Base-by-base conservation (phyloP, 2,797 vertebrate genomes). In the Galagoides demidoff region DNA sequence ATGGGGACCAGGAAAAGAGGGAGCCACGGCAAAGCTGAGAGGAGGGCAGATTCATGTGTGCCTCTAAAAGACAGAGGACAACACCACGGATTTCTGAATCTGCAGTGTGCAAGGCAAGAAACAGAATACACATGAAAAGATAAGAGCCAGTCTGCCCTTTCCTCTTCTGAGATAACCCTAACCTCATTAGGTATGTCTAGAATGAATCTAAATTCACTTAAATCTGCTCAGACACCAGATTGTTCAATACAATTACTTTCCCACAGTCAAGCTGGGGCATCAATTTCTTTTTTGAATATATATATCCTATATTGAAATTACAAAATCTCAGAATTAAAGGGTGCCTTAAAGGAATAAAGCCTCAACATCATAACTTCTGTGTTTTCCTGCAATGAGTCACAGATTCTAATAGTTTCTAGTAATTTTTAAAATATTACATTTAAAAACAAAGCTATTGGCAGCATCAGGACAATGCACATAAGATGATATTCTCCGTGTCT, bases 321-420 rank as follows among this genome's bases (percentile, higher is more conserved):
- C 29, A 94, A 95, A 94, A 92, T 73, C 68, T 96, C 89, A 94
- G n/a, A 92, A 96, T 84, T 84, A 95, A 90, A 94, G 94, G 59
- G 20, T 81, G 2, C 19, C 34, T 85, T 90, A 95, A 89, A 45
- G 57, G 61, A 96, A 91, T 61, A 73, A 64, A 79, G 87, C 14
- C 37, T 87, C n/a, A 63, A 39, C 25, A 81, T 78, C 37, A 55
- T 68, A 95, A 92, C 34, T 45, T 74, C 52, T 85, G 25, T 84
- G 55, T 74, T 96, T 92, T 86, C 66, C 19, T 34, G 70, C 59
- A 92, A 92, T 2, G 29, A 90, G 76, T 66, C 57, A 39, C 11
- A 90, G 59, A 90, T n/a, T 83, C 63, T 95, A 87, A 89, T 1
- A 73, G 14, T 34, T 89, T 96, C 59, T 79, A 89, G 49, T 31